Evolutionary conservation across 2,113 vertebrate genomes (phyloP).

Genomic region (Prunella fulvescens): DNA sequence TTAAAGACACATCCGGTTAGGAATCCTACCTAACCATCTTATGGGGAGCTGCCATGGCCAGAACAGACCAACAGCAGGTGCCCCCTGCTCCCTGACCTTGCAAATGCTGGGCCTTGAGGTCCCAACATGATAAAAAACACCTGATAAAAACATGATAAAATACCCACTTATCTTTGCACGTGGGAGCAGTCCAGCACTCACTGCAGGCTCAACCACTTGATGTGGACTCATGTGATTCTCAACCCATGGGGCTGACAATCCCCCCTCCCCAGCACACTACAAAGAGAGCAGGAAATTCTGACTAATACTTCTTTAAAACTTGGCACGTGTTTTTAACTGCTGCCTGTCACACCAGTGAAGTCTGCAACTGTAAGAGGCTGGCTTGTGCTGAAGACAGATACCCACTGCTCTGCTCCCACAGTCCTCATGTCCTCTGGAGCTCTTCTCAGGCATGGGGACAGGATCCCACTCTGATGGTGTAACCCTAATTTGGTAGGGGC

Average conservation of each 20-base stretch:
- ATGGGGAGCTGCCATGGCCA: not conserved
- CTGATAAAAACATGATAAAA: not conserved
- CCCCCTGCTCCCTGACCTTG: not conserved
- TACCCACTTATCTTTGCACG: accelerated
- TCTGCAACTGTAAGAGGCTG: not conserved
- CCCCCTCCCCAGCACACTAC: not conserved
- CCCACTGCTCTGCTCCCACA: not conserved
- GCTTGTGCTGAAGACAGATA: not conserved
- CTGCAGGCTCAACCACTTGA: not conserved
- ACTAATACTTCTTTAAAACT: not conserved
- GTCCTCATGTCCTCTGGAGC: not conserved
- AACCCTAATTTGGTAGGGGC: not conserved
- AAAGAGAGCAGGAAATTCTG: not conserved
- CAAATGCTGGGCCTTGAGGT: not conserved
- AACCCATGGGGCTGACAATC: not conserved
- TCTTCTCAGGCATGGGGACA: not conserved
- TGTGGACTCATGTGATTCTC: not conserved
- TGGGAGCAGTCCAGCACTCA: not conserved
- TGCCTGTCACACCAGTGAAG: not conserved
- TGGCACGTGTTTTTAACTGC: not conserved
- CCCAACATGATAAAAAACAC: not conserved
- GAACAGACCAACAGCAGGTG: not conserved
- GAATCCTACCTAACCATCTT: not conserved
- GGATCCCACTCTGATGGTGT: not conserved
- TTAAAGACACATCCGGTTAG: not conserved